Conservation (phyloP, 2,888 invertebrate genomes). For the Ferrisia virgata region DNA sequence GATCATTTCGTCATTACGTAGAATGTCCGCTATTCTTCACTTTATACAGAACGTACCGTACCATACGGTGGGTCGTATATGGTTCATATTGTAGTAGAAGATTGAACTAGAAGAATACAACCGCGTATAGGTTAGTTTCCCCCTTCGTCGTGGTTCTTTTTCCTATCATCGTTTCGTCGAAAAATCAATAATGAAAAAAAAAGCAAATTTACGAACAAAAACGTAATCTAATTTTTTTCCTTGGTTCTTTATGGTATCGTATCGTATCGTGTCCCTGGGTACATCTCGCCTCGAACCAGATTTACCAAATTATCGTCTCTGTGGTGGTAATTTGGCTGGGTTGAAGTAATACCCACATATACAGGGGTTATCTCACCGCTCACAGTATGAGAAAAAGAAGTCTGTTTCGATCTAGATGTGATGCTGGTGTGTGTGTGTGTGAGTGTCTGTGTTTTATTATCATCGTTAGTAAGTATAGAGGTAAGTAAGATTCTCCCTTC, state of each 20-base stretch:
- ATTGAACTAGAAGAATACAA: background rate
- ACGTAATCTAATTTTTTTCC: slow-evolving; percentile 6
- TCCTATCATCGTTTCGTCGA: background rate
- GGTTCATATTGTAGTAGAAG: background rate
- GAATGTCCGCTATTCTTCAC: background rate
- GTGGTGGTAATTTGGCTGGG: background rate
- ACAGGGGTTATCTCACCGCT: too few relatives aligned
- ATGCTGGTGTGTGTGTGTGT: background rate
- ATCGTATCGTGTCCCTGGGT: background rate
- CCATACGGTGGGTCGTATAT: background rate
- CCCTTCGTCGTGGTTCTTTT: background rate
- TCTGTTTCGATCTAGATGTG: background rate
- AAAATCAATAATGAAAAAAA: background rate
- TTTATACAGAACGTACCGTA: background rate
- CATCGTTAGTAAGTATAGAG: too few relatives aligned
- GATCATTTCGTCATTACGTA: background rate
- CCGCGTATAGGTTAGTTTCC: background rate
- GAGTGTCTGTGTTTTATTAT: background rate
- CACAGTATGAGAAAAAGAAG: background rate
- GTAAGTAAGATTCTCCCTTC: too few relatives aligned
- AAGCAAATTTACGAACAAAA: slow-evolving; percentile 21
- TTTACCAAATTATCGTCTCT: background rate
- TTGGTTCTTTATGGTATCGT: background rate
- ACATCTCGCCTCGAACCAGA: background rate
- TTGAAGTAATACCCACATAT: background rate